phyloP scores from a whole-genome alignment of 1,140 invertebrate genomes.

The Pogonomyrmex californicus region DNA sequence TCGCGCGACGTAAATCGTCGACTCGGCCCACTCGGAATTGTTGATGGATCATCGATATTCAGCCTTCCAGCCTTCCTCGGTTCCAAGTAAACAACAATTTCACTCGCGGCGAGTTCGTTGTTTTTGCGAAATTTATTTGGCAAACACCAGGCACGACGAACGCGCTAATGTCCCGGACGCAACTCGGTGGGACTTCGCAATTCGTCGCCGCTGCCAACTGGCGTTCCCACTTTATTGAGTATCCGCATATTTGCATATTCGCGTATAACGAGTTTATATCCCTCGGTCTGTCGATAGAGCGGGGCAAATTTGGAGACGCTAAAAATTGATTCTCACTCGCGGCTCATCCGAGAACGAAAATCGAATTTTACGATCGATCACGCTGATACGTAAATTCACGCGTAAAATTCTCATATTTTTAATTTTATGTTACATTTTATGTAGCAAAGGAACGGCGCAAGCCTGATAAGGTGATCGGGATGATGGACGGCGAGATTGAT shows the following conservation, averaged over 20 bases:
- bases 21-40: not conserved
- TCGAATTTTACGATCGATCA: not conserved
- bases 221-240: not conserved
- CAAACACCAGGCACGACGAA: conserved; percentile 3
- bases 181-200: not conserved
- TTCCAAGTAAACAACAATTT: conserved; percentile 20
- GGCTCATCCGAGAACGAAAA: not conserved
- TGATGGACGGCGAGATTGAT: conserved; percentile 27
- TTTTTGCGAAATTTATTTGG: conserved; percentile 17
- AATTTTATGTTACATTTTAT: not conserved
- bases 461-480: conserved; percentile 30
- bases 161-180: not conserved
- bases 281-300: not conserved
- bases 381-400: not conserved
- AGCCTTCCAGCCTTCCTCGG: not conserved
- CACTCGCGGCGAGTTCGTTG: not conserved
- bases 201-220: not conserved
- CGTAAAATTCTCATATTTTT: not conserved
- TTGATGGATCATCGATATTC: conserved; percentile 7
- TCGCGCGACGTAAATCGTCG: conserved; percentile 14
- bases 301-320: not conserved
- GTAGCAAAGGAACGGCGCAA: not conserved
- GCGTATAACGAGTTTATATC: not conserved
- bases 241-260: not conserved
- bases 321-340: not conserved